These are phyloP conservation scores for Mionectes macconnelli DNA, from an alignment of 2,113 vertebrate species.

Conservation along the genomic window DNA sequence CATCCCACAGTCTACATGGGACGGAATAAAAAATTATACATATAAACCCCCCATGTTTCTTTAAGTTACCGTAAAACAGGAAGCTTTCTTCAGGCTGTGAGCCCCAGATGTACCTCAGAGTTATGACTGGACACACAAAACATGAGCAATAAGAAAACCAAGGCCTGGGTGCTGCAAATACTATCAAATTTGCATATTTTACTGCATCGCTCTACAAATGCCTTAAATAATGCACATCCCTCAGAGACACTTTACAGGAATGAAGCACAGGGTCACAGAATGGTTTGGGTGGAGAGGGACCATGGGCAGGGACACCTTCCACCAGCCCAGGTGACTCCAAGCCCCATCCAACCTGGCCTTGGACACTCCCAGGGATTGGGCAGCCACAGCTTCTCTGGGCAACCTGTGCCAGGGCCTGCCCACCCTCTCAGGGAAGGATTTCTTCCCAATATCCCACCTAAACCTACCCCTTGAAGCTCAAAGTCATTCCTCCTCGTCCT, in stretches of 20 bases:
- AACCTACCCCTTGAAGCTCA: background rate
- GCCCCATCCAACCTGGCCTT: background rate
- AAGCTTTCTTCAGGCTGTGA: background rate
- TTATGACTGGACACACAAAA: background rate
- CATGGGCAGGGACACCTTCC: background rate
- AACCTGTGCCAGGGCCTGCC: background rate
- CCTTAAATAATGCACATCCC: background rate
- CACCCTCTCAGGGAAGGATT: background rate
- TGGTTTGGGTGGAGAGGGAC: background rate
- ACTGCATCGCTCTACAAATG: background rate
- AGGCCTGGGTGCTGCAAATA: background rate
- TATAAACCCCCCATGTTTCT: background rate
- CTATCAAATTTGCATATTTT: background rate
- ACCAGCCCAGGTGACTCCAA: background rate
- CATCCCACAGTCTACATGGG: background rate
- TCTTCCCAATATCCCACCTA: background rate
- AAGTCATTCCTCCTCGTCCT: background rate
- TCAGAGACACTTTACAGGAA: background rate
- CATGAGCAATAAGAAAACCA: accelerated
- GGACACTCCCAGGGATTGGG: background rate
- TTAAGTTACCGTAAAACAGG: background rate
- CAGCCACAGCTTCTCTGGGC: background rate
- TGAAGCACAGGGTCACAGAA: background rate
- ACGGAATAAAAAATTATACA: background rate
- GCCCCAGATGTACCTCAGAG: background rate